A percentile compares a stretch with the other conserved stretches of the same genome.
These are phyloP conservation scores for Leuctra nigra DNA, from an alignment of 2,888 invertebrate species.

Conservation along the genomic window DNA sequence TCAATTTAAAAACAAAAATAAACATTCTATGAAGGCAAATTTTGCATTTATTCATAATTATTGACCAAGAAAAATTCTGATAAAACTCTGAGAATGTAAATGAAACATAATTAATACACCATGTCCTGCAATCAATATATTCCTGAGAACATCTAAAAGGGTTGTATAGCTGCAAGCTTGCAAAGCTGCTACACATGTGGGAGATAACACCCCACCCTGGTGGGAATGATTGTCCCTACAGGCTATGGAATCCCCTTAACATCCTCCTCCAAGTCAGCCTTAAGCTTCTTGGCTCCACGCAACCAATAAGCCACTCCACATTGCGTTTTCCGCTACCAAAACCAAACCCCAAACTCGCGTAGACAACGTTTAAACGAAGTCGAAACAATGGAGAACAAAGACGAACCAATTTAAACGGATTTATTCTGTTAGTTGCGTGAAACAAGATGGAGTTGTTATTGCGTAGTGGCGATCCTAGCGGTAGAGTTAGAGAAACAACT, in stretches of 20 bases:
- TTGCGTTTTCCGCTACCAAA: no score
- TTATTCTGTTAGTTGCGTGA: neutral
- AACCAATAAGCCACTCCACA: no score
- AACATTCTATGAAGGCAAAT: no score
- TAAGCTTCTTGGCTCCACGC: no score
- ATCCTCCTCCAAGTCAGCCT: neutral
- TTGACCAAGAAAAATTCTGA: no score
- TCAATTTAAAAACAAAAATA: no score
- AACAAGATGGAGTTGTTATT: neutral
- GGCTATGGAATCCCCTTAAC: neutral
- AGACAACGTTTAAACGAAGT: neutral
- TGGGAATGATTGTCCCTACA: neutral
- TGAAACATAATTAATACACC: no score
- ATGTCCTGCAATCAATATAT: no score
- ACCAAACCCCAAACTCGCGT: neutral
- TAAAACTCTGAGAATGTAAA: no score
- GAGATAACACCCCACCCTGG: neutral
- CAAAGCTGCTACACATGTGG: neutral
- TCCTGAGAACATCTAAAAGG: no score
- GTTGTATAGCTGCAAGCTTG: neutral
- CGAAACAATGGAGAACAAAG: constrained; percentile 7
- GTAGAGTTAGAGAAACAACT: no score
- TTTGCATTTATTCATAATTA: no score
- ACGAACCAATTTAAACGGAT: constrained; percentile 6
- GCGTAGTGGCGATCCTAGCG: neutral